Evolutionary conservation across 2,113 vertebrate genomes (phyloP).

Genomic region (Larimichthys crocea): DNA sequence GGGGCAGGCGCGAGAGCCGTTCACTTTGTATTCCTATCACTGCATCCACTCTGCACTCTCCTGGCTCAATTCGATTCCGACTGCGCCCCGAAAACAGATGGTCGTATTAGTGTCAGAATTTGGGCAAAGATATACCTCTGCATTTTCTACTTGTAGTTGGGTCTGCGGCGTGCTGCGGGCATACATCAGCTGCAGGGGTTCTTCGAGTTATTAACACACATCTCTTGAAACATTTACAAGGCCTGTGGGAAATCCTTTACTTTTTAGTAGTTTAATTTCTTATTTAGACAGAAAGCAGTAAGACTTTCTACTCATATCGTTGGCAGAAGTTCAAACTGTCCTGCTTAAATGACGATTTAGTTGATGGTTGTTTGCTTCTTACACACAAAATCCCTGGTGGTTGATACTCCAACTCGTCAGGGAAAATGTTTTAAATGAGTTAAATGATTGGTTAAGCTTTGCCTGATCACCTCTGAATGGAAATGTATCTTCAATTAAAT

Average conservation of each 20-base stretch:
- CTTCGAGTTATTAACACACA: slow-evolving; percentile 54
- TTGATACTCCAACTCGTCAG: not conserved
- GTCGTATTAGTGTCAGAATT: slow-evolving; percentile 53
- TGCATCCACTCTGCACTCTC: slow-evolving; percentile 28
- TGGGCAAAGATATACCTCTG: slow-evolving; percentile 38
- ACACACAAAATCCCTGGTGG: not conserved
- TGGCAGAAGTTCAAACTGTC: slow-evolving; percentile 1
- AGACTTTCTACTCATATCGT: not conserved
- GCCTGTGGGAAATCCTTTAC: slow-evolving; percentile 19
- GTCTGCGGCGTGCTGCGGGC: slow-evolving; percentile 31
- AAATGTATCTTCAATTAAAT: not conserved
- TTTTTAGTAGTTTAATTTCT: slow-evolving; percentile 25
- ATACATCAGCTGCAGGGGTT: slow-evolving; percentile 51
- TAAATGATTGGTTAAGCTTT: not conserved
- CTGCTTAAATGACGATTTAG: not conserved
- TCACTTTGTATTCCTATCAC: slow-evolving; percentile 70
- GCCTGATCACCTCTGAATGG: not conserved
- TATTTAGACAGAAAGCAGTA: not conserved
- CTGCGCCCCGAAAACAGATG: slow-evolving; percentile 62
- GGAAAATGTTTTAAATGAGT: not conserved
- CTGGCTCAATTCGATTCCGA: slow-evolving; percentile 40
- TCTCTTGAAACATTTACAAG: slow-evolving; percentile 44
- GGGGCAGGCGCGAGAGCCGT: not conserved
- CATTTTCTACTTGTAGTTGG: slow-evolving; percentile 25
- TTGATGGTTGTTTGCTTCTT: not conserved